Conservation (phyloP, 2,888 invertebrate genomes). For the Drosophila demipolita region DNA sequence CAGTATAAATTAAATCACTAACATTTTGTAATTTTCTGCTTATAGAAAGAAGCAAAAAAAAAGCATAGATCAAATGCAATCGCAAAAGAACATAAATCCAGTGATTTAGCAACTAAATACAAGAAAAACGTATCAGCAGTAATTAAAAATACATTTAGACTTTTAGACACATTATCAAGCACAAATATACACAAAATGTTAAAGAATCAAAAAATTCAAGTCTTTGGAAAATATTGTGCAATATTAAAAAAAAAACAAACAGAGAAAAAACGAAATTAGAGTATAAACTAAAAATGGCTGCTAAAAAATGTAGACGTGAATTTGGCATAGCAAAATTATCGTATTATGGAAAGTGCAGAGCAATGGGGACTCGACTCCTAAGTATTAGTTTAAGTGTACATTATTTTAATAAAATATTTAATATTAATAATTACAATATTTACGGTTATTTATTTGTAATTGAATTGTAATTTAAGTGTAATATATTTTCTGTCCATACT, state of each 20-base stretch:
- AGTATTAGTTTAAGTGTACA: constrained; percentile 61
- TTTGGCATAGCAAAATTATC: constrained; percentile 40
- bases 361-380: constrained; percentile 64
- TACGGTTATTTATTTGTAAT: constrained; percentile 77
- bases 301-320: constrained; percentile 40
- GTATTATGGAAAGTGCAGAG: constrained; percentile 44
- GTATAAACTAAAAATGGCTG: constrained; percentile 1
- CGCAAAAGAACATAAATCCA: constrained; percentile 47
- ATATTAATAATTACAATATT: constrained; percentile 35
- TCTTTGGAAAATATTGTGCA: constrained; percentile 58
- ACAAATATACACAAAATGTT: constrained; percentile 34
- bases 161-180: constrained; percentile 36
- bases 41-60: constrained; percentile 1
- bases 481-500: constrained; percentile 54
- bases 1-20: constrained; percentile 59
- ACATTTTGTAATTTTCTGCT: constrained; percentile 70
- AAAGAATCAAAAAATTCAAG: constrained; percentile 3
- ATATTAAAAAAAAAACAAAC: constrained; percentile 29
- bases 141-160: constrained; percentile 35
- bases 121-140: constrained; percentile 66
- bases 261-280: constrained; percentile 26
- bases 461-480: constrained; percentile 66
- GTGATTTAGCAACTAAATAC: constrained; percentile 68
- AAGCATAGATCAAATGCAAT: constrained; percentile 31
- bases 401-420: constrained; percentile 41